Evolutionary conservation across 2,113 vertebrate species (phyloP).

Genomic region (Mesoclemmys tuberculata): DNA sequence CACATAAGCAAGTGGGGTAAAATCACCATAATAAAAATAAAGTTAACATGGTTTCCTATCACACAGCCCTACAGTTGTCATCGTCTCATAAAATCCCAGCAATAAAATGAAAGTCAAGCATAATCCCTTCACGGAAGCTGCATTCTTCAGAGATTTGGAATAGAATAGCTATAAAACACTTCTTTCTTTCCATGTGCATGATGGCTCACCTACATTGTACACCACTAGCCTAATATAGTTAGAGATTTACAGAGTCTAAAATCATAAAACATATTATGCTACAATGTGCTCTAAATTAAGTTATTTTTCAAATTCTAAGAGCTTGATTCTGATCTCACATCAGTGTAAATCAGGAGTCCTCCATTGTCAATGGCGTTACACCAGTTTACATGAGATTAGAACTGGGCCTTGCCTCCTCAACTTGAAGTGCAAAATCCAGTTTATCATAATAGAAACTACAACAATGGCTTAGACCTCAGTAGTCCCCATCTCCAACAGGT

Average conservation of each 20-base stretch:
- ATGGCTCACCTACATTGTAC: background rate
- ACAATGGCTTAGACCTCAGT: background rate
- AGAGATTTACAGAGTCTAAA: background rate
- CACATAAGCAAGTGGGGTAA: background rate
- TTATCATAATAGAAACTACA: background rate
- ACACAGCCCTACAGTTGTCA: background rate
- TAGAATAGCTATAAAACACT: background rate
- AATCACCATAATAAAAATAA: background rate
- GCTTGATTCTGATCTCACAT: background rate
- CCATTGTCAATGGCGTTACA: background rate
- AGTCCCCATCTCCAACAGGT: background rate
- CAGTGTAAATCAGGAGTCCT: background rate
- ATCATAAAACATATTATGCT: background rate
- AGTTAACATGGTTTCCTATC: background rate
- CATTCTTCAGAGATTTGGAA: background rate
- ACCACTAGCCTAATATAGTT: background rate
- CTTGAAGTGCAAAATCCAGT: background rate
- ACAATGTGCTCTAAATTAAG: accelerated
- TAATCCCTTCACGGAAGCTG: background rate
- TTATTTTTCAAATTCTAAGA: background rate
- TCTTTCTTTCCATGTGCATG: background rate
- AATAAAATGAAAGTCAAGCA: background rate
- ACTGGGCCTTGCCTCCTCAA: background rate
- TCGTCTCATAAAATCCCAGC: background rate
- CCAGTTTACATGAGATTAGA: background rate